Evolutionary conservation across 2,113 vertebrate genomes (phyloP), one percentile per base, ranked within the genome.

Genomic region (Corythoichthys intestinalis): DNA sequence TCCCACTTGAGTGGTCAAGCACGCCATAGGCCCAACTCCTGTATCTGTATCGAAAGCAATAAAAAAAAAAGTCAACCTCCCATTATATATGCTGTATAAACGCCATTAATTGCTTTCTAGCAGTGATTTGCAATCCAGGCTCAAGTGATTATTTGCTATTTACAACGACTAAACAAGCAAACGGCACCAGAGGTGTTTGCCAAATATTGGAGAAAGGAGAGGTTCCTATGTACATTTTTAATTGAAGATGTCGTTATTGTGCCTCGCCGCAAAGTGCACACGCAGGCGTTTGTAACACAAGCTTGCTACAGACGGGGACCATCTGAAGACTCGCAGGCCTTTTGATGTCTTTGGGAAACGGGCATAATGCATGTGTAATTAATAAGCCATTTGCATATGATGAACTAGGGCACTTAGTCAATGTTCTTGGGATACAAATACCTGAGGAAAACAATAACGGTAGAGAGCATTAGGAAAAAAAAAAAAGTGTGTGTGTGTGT

Each of bases 321-420:
- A 87, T 91, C 87, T 89, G 89, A 90, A 90, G 85, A 83, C 87
- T 87, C 85, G 89, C 89, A 89, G 93, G 86, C 72, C n/a, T 87
- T 93, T 94, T 94, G 94, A 94, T 94, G 94, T 93, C 91, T 93
- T 90, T 90, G 87, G 90, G 88, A 93, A 91, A 91, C 92, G 90
- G 94, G 93, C 94, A 94, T 94, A 95, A 94, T 95, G 94, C 87
- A 93, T 94, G 94, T 94, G 94, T 98, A 97, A 98, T 97, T 98
- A 97, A 97, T 96, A 97, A 96, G 91, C 93, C 95, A 96, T 98
- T 96, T 96, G 95, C 95, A 94, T 93, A 95, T 92, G 93, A 94
- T 93, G 93, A 96, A 90, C 95, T 93, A 91, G 94, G 94, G 94
- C 95, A 94, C 94, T 94, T 96, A 94, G 95, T 94, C 94, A 95